These are phyloP conservation scores for Acronicta aceris DNA, from an alignment of 2,888 invertebrate genomes.

Conservation along the genomic window DNA sequence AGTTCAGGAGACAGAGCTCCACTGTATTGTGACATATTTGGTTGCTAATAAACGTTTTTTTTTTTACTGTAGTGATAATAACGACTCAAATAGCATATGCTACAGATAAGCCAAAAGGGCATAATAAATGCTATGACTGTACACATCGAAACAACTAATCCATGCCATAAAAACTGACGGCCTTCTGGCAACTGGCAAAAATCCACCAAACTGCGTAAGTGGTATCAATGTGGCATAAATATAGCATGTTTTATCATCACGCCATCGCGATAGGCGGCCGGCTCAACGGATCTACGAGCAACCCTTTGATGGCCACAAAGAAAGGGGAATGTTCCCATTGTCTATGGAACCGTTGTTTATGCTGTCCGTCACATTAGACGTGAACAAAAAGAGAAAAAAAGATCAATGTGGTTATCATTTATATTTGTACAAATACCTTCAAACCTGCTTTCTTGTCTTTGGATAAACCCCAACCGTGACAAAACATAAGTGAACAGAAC, in stretches of 20 bases:
- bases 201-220: slow-evolving; percentile 64
- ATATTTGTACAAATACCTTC: neutral
- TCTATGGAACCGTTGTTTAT: slow-evolving; percentile 35
- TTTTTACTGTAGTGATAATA: no score
- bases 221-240: slow-evolving; percentile 69
- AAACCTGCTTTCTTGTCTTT: neutral
- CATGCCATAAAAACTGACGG: slow-evolving; percentile 77
- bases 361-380: slow-evolving; percentile 15
- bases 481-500: neutral
- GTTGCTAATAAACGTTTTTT: no score
- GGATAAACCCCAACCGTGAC: no score
- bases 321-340: slow-evolving; percentile 59
- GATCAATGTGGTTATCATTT: neutral
- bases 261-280: slow-evolving; percentile 63
- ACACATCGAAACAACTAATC: slow-evolving; percentile 57
- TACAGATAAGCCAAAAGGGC: no score
- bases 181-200: slow-evolving; percentile 59
- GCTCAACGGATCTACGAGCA: slow-evolving; percentile 65
- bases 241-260: slow-evolving; percentile 64
- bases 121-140: neutral
- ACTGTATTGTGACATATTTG: no score
- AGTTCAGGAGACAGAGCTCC: no score
- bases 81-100: no score
- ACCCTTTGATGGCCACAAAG: slow-evolving; percentile 67
- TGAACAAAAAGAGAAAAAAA: neutral